A percentile compares a stretch with the other conserved stretches of the same genome.
Evolutionary conservation across 2,113 vertebrate species (phyloP).

Genomic region (Epinephelus moara): DNA sequence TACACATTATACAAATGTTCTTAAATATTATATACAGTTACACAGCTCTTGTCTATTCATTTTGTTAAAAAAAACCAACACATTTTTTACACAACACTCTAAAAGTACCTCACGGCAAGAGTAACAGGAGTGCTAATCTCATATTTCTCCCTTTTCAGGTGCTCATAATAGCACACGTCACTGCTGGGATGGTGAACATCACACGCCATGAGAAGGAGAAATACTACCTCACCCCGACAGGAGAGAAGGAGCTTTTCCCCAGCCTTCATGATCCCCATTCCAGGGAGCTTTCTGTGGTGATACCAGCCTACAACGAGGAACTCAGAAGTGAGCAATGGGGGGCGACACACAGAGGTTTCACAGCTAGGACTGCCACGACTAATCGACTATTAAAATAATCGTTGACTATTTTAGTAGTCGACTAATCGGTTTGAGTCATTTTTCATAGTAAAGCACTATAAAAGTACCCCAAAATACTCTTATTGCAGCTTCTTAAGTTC

Average conservation of each 20-base stretch:
- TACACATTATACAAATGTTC: background rate
- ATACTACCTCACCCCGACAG: constrained; percentile 84
- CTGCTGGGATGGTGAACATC: constrained; percentile 85
- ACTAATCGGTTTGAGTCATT: no score
- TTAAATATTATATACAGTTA: background rate
- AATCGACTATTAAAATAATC: no score
- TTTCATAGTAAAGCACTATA: no score
- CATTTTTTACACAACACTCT: background rate
- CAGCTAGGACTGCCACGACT: no score
- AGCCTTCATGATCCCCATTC: constrained; percentile 88
- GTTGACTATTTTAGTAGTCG: no score
- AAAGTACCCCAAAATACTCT: no score
- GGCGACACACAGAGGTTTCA: no score
- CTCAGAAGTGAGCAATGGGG: constrained; percentile 78
- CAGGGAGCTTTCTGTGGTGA: constrained; percentile 90
- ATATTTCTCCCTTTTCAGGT: constrained; percentile 79
- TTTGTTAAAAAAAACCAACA: background rate
- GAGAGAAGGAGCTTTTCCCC: constrained; percentile 86
- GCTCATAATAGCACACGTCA: constrained; percentile 86
- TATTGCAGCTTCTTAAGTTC: no score
- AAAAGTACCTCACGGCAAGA: no score
- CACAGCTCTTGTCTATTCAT: background rate
- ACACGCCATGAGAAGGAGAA: constrained; percentile 87
- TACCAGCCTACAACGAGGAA: constrained; percentile 97
- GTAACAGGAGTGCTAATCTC: background rate